phyloP scores from a whole-genome alignment of 2,797 vertebrate genomes.

The Platyrinchus mystaceus region DNA sequence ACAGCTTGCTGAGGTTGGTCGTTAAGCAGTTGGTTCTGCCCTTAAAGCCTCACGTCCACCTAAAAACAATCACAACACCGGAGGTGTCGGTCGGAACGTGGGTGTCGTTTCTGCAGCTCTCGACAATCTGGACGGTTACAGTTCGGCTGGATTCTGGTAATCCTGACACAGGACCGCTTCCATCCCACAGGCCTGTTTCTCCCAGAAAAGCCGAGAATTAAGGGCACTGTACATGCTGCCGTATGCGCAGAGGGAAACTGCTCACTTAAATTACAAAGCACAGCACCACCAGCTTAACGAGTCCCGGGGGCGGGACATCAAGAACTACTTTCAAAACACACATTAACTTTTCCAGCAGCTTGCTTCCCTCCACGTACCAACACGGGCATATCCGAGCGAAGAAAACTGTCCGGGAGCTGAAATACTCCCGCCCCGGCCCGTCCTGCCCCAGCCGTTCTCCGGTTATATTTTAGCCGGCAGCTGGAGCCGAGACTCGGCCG shows the following conservation, averaged over 20 bases:
- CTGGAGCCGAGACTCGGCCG: neutral
- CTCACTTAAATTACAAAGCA: neutral
- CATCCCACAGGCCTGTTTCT: rapidly evolving
- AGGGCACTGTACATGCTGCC: rapidly evolving
- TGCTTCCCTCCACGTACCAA: neutral
- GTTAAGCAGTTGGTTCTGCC: neutral
- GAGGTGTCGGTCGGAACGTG: rapidly evolving
- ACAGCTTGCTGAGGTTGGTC: neutral
- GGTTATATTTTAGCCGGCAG: rapidly evolving
- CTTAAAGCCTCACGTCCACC: neutral
- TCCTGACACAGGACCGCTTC: too few relatives aligned
- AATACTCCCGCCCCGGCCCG: neutral
- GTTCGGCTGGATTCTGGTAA: rapidly evolving
- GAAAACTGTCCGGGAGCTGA: rapidly evolving
- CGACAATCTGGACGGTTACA: rapidly evolving
- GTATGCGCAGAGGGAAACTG: rapidly evolving
- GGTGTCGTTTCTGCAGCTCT: neutral
- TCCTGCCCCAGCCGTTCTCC: neutral
- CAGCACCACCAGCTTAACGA: rapidly evolving
- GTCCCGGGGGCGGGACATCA: neutral
- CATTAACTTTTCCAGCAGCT: rapidly evolving
- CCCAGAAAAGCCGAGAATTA: neutral
- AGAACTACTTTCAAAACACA: neutral
- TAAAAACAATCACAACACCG: neutral
- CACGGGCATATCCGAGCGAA: rapidly evolving